Evolutionary conservation across 2,113 vertebrate genomes (phyloP), one percentile per base, ranked within the genome.

Genomic region (Pundamilia nyererei): DNA sequence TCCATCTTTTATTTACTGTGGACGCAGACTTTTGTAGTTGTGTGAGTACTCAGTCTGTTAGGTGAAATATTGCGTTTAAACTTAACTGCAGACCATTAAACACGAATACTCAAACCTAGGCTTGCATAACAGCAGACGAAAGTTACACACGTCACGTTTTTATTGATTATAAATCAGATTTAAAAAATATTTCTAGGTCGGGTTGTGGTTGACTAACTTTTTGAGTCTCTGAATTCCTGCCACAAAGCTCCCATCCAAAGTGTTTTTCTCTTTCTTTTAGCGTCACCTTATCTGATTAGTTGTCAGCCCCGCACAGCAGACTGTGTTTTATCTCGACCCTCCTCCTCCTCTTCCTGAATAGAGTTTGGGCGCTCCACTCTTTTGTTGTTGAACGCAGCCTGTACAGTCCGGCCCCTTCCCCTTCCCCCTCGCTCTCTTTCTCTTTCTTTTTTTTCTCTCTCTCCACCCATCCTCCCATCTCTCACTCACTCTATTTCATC

Each of bases 301-400:
- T 35, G 85, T 85, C 91, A 86, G 91, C 87, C 47, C 53, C 15
- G 68, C 85, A 70, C 40, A 79, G 60, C 88, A 83, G 84, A 12
- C 42, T 11, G 42, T 79, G 75, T 77, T 86, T 75, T 26, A 60
- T 84, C 65, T 86, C 80, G 31, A 65, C 62, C 81, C 83, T 90
- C 85, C 87, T 86, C 82, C 58, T 86, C 54, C 83, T 80, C 77
- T 54, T 77, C 65, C 84, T 92, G 86, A 92, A 91, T 85, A 45
- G 93, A 95, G 87, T 95, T 95, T 91, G 60, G 89, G 40, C 87
- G 68, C 93, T 92, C 68, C 83, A 88, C 93, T 92, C 87, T 92
- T 96, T 94, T 96, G 94, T 94, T 94, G 92, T 90, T 89, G 86
- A 93, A 91, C 72, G 90, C 91, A 91, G 89, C 89, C 82, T 89